These are phyloP conservation scores for Helleia helle DNA, from an alignment of 2,888 invertebrate genomes.

Conservation along the genomic window DNA sequence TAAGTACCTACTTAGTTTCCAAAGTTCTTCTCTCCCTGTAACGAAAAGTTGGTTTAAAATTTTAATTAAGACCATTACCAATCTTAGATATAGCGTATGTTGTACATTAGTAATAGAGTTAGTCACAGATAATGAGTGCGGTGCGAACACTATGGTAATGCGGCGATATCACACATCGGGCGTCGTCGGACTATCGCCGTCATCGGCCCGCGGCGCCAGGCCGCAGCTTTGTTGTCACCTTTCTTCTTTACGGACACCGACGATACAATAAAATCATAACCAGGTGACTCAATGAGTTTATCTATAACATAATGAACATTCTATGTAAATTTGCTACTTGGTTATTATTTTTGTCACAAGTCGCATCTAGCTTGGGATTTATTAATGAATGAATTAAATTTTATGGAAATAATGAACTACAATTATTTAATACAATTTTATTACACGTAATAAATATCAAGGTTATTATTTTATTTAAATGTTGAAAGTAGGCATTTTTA, in stretches of 20 bases:
- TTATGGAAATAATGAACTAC: too few species aligned
- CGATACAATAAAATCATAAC: slow-evolving; percentile 8
- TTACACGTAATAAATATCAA: too few species aligned
- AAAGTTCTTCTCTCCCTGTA: too few species aligned
- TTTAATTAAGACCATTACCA: not conserved
- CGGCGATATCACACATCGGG: slow-evolving; percentile 41
- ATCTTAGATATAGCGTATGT: not conserved
- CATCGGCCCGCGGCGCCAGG: slow-evolving; percentile 53
- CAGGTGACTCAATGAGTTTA: too few species aligned
- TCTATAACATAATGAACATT: too few species aligned
- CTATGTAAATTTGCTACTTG: not conserved
- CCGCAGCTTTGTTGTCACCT: slow-evolving; percentile 13
- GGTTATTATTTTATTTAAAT: too few species aligned
- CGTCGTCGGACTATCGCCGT: slow-evolving; percentile 46
- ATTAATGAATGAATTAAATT: too few species aligned
- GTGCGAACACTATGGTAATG: slow-evolving; percentile 60
- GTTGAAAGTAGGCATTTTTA: too few species aligned
- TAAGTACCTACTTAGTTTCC: too few species aligned
- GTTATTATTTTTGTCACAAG: too few species aligned
- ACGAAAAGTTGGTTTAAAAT: not conserved
- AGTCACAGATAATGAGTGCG: slow-evolving; percentile 42
- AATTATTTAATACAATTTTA: too few species aligned
- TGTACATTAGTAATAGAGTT: slow-evolving; percentile 35
- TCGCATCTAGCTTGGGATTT: too few species aligned
- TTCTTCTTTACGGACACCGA: slow-evolving; percentile 16